Evolutionary conservation across 2,888 invertebrate genomes (phyloP).

Genomic region (Mesoligia furuncula): DNA sequence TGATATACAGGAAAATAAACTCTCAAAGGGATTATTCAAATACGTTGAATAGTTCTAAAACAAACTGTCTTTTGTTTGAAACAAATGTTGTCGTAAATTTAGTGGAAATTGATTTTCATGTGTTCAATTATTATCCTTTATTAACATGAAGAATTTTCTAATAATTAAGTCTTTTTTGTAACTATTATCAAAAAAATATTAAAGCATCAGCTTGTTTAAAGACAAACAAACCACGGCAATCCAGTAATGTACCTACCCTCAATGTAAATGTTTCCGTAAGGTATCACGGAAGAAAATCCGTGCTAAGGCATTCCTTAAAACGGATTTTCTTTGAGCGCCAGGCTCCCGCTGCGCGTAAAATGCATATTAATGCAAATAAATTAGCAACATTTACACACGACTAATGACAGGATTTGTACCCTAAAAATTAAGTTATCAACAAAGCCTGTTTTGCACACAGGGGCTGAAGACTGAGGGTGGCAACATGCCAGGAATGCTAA

Average conservation of each 20-base stretch:
- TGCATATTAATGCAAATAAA: slow-evolving; percentile 15
- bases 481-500: slow-evolving; percentile 9
- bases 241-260: background rate
- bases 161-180: background rate
- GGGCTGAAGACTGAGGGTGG: slow-evolving; percentile 2
- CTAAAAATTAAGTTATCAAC: background rate
- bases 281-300: background rate
- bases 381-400: background rate
- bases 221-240: background rate
- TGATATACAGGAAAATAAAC: slow-evolving; percentile 24
- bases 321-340: background rate
- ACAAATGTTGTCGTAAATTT: slow-evolving; percentile 12
- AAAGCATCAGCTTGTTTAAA: background rate
- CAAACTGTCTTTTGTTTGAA: slow-evolving; percentile 16
- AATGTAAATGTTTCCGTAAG: background rate
- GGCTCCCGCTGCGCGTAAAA: background rate
- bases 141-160: too few relatives aligned
- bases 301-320: background rate
- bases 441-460: slow-evolving; percentile 6
- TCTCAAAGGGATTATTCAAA: slow-evolving; percentile 40
- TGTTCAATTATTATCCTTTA: slow-evolving; percentile 1
- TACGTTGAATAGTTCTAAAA: slow-evolving; percentile 44
- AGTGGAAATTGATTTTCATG: slow-evolving; percentile 23
- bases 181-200: background rate
- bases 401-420: slow-evolving; percentile 2